Conservation (phyloP, 2,888 invertebrate species). For the Pachliopta kotzebuea region DNA sequence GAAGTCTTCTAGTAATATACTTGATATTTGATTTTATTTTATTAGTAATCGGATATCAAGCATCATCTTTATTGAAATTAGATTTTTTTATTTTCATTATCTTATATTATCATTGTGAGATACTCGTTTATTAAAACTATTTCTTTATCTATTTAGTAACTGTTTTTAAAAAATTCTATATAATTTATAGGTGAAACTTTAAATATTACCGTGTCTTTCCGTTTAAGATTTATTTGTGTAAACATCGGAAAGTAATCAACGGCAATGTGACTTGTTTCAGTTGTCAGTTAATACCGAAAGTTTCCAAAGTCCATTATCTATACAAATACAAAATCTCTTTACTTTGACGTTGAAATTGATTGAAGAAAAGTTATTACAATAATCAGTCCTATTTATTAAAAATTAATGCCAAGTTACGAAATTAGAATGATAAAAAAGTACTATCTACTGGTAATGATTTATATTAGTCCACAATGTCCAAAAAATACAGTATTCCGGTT, state of each 20-base stretch:
- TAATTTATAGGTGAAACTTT: neutral
- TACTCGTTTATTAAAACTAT: too few relatives aligned
- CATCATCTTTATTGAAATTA: too few relatives aligned
- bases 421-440: too few relatives aligned
- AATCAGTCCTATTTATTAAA: neutral
- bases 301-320: constrained; percentile 26
- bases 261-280: constrained; percentile 11
- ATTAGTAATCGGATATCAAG: too few relatives aligned
- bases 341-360: constrained; percentile 18
- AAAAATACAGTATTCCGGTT: too few relatives aligned
- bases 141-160: too few relatives aligned
- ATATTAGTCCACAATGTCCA: too few relatives aligned
- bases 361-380: constrained; percentile 18
- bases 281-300: constrained; percentile 17
- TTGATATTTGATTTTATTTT: too few relatives aligned
- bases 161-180: neutral
- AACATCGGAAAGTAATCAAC: constrained; percentile 4
- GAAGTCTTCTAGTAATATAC: too few relatives aligned
- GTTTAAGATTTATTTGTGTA: constrained; percentile 2
- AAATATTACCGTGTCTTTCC: neutral
- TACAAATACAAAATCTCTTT: constrained; percentile 21
- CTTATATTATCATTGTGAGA: too few relatives aligned
- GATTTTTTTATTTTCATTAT: too few relatives aligned
- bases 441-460: too few relatives aligned
- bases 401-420: neutral